Evolutionary conservation across 2,797 vertebrate species (phyloP).

Genomic region (Epinephelus malabaricus): DNA sequence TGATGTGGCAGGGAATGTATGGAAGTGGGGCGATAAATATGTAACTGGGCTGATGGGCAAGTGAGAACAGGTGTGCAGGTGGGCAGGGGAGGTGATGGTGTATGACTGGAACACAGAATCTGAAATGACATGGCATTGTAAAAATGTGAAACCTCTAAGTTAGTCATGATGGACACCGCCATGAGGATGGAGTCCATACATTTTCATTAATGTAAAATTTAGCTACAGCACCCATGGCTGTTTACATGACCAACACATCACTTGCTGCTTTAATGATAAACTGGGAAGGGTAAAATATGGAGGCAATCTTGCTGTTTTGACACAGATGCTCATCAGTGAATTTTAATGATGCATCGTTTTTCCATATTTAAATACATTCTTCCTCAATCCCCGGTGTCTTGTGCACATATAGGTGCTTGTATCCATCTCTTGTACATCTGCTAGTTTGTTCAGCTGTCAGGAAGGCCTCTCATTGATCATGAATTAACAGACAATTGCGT

Average conservation of each 20-base stretch:
- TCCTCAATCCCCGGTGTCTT: neutral
- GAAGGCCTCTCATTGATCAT: slow-evolving; percentile 43
- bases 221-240: slow-evolving; percentile 5
- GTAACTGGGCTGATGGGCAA: no score
- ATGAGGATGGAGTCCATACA: slow-evolving; percentile 9
- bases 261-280: slow-evolving; percentile 13
- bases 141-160: slow-evolving; percentile 22
- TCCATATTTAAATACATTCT: slow-evolving; percentile 32
- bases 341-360: slow-evolving; percentile 37
- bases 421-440: slow-evolving; percentile 18
- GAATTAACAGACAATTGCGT: slow-evolving; percentile 56
- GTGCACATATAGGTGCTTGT: slow-evolving; percentile 6
- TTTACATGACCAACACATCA: slow-evolving; percentile 25
- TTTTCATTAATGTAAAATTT: slow-evolving; percentile 52
- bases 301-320: slow-evolving; percentile 29
- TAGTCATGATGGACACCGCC: slow-evolving; percentile 57
- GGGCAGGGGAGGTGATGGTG: neutral
- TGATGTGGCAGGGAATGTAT: neutral
- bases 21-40: no score
- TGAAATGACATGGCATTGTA: neutral
- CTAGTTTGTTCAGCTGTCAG: slow-evolving; percentile 47
- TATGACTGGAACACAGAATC: neutral
- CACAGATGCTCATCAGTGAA: slow-evolving; percentile 30
- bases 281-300: slow-evolving; percentile 17
- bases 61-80: no score